Evolutionary conservation across 2,113 vertebrate genomes (phyloP), one percentile per base, ranked within the genome.

Genomic region (Sturnus vulgaris): DNA sequence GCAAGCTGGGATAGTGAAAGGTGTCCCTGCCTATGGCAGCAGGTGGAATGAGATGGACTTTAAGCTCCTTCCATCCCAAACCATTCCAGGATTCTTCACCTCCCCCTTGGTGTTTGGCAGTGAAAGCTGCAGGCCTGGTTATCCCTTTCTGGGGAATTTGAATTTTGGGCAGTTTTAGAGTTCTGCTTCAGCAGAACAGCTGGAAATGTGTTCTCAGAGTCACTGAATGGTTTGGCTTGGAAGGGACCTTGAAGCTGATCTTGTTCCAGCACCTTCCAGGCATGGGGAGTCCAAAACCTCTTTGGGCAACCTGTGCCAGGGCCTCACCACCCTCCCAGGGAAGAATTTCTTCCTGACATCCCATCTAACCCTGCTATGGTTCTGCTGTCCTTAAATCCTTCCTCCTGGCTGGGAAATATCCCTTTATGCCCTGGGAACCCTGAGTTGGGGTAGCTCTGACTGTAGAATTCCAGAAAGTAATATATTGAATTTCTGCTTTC

Each of bases 1-100:
- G 46, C 52, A 50, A 0, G 7, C 46, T 88, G 68, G 68, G 31
- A 1, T 16, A 2, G 35, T 44, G 76, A 42, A 0, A 64, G 46
- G 28, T 44, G 68, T 66, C 44, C 30, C 68, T 81, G 52, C 18
- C 21, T 52, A 6, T 44, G 68, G 50, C 59, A 65, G 27, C 12
- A 9, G 6, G 2, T 66, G 44, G 37, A 7, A 39, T 23, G 9
- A 11, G 52, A 6, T 59, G 37, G 3, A 2, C 1, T 75, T 89
- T 4, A 5, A 35, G 13, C 9, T 40, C 39, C 46, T 68, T 60
- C 53, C 24, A n/a, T 3, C n/a, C 28, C 69, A 82, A 68, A 18
- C 6, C 8, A n/a, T 20, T 75, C 53, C n/a, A 46, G 18, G 22
- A 59, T 39, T 35, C 50, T 77, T 72, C 49, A 28, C 2, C 57